Evolutionary conservation across 2,797 vertebrate genomes (phyloP), one percentile per base, ranked within the genome.

Genomic region (Arremon aurantiirostris): DNA sequence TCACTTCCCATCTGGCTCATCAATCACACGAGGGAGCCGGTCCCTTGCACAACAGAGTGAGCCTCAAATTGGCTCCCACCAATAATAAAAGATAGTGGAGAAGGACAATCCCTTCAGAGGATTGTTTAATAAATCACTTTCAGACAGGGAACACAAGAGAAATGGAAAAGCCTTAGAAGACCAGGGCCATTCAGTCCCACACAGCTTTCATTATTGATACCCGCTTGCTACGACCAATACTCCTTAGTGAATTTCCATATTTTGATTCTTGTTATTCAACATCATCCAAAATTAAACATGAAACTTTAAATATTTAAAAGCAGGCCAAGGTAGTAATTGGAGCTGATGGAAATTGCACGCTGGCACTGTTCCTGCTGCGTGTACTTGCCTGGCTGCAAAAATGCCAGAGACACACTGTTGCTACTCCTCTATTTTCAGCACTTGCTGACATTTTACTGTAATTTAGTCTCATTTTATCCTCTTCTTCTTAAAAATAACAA

Each of bases 1-100:
- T 95, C 91, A 92, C 90, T 96, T 97, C 94, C 90, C 91, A 88
- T 93, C 94, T 56, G 19, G 82, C 71, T 97, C 94, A 96, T 97
- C 90, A 91, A 96, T 96, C 90, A 97, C 68, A 78, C 3, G 2
- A 52, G 80, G 64, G 91, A 97, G 46, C 23, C 5, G 0, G 14
- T 71, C 69, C 66, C 94, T 92, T 1, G 3, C 69, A 83, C 94
- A 97, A 73, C 56, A 42, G 41, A 91, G 55, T 6, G 23, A 94
- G 60, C 26, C 66, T 37, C 80, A 79, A 94, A 91, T 85, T 94
- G 80, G 60, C 64, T 95, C 90, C 70, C 37, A 94, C 95, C 83
- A 90, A 60, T 41, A 95, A 93, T 82, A 94, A 91, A 94, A 39
- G 90, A 92, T 92, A 92, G 60, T 1, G 9, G 61, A 73, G 87